Conservation (phyloP, 2,888 invertebrate genomes). For the Pseudococcus jackbeardsleyi region DNA sequence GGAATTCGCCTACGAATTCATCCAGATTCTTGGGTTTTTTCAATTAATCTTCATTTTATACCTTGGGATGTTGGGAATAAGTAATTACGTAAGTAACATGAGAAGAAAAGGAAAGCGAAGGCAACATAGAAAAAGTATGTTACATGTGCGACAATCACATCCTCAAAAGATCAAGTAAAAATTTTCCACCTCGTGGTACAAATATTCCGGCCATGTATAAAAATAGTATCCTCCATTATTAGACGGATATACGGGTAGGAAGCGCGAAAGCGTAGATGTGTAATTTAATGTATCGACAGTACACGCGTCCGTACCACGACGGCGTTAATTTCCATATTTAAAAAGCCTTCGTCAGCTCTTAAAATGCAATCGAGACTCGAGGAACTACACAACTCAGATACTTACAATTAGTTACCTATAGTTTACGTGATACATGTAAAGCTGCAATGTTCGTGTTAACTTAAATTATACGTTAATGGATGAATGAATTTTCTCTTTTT, state of each 20-base stretch:
- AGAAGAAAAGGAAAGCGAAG: neutral
- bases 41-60: neutral
- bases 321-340: slow-evolving; percentile 29
- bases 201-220: neutral
- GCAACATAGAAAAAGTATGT: neutral
- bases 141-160: neutral
- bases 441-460: neutral
- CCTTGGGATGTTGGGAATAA: neutral
- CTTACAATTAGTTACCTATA: too few species aligned
- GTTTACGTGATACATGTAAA: neutral
- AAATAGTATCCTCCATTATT: neutral
- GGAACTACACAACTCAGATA: too few species aligned
- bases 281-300: slow-evolving; percentile 6
- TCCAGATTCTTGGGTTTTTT: neutral
- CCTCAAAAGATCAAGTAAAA: neutral
- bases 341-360: slow-evolving; percentile 6
- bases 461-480: slow-evolving; percentile 41
- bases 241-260: slow-evolving; percentile 28
- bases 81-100: neutral
- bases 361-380: neutral
- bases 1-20: too few species aligned
- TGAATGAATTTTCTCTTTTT: slow-evolving; percentile 31
- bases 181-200: neutral
- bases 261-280: neutral
- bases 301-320: neutral